phyloP scores from a whole-genome alignment of 1,140 invertebrate species.

The Nautilus pompilius region DNA sequence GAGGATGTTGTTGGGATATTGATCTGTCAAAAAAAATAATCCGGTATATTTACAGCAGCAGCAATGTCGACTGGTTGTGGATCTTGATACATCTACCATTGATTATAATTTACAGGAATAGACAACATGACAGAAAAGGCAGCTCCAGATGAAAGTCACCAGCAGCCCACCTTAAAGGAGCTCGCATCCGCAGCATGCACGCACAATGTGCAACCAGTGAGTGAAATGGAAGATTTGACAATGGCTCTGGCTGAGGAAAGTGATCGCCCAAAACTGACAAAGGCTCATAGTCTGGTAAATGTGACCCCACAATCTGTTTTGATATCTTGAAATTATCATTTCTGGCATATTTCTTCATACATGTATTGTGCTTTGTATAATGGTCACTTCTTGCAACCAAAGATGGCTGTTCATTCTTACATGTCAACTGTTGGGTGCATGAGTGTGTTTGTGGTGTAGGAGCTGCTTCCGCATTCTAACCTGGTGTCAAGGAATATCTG shows the following conservation, averaged over 20 bases:
- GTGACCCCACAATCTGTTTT: not conserved
- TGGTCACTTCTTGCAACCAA: too few species aligned
- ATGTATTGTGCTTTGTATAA: not conserved
- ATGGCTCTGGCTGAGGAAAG: conserved; percentile 4
- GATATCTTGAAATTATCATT: not conserved
- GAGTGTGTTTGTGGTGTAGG: too few species aligned
- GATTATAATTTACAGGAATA: conserved; percentile 62
- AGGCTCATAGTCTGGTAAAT: conserved; percentile 24
- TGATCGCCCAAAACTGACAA: conserved; percentile 15
- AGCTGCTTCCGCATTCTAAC: too few species aligned
- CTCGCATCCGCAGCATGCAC: conserved; percentile 34
- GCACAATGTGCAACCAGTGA: conserved; percentile 39
- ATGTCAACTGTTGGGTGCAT: too few species aligned
- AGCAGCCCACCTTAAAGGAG: conserved; percentile 39
- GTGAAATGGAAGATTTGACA: conserved; percentile 37
- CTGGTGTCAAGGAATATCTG: too few species aligned
- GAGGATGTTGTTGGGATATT: not conserved
- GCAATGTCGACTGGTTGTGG: too few species aligned
- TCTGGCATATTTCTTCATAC: not conserved
- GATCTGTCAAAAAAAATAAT: too few species aligned
- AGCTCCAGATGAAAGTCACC: conserved; percentile 42
- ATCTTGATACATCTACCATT: too few species aligned
- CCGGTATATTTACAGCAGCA: too few species aligned
- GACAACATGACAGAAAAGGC: conserved; percentile 89
- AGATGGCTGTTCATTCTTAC: too few species aligned